Evolutionary conservation across 1,140 invertebrate species (phyloP), one percentile per base, ranked within the genome.

Genomic region (Colletes latitarsis): DNA sequence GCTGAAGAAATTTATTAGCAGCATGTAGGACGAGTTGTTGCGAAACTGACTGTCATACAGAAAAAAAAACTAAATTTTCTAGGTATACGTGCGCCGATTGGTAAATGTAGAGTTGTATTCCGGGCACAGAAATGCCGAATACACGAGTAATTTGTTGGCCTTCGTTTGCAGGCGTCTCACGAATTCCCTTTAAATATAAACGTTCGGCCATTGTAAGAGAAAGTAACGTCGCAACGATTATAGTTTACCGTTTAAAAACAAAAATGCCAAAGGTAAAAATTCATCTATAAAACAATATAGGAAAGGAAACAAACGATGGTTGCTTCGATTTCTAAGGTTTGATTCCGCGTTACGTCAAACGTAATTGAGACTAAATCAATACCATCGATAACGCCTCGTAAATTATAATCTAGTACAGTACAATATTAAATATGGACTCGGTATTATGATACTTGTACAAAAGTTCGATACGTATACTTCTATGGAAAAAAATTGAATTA

Each of bases 121-220:
- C 19, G 21, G 39, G 21, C 49, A 30, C 14, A 81, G 71, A 70
- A 70, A 81, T 67, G 41, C 53, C 81, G 52, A 82, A 69, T 52
- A 82, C 58, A 53, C 39, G 76, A 10, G 57, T 17, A 43, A 39
- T 58, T 57, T 62, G 12, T 62, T 62, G 10, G 14, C 14, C 49
- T 17, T 66, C 39, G 17, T 81, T 82, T 82, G 71, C 77, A 83
- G 19, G 67, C 82, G 15, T 57, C 53, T 73, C 82, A 83, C 71
- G 81, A 79, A 69, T 83, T 75, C 76, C 62, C 46, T 75, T 46
- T 80, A 81, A 83, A 76, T 81, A 84, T 84, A 83, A 76, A 58
- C 41, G 76, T 71, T 49, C 76, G 39, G 15, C 68, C 81, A 67
- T 83, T 79, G 77, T 66, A 49, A 75, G 82, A 76, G 83, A 85